Conservation (phyloP, 2,113 vertebrate genomes). For the Diadophis punctatus region DNA sequence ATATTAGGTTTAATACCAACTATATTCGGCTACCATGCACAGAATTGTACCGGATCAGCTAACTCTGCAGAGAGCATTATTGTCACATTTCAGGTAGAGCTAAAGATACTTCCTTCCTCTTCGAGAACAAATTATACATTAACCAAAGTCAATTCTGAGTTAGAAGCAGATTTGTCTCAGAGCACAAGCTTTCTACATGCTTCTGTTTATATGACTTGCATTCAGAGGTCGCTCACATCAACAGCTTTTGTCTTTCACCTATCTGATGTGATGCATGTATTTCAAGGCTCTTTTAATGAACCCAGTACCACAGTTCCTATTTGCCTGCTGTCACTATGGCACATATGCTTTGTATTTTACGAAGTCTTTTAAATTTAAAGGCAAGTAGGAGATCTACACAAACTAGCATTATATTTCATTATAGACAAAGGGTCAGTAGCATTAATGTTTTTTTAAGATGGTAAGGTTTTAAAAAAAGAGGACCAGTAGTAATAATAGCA, state of each 20-base stretch:
- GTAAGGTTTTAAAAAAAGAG: neutral
- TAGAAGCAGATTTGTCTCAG: conserved; percentile 71
- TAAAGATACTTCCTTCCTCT: conserved; percentile 61
- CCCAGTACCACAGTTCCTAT: conserved; percentile 60
- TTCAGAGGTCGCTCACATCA: conserved; percentile 73
- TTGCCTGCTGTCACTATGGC: conserved; percentile 65
- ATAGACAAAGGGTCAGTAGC: neutral
- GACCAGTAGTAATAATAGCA: neutral
- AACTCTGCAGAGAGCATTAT: conserved; percentile 33
- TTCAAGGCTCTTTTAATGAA: conserved; percentile 65
- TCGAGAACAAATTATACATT: conserved; percentile 55
- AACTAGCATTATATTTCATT: neutral
- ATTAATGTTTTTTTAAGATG: neutral
- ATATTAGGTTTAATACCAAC: conserved; percentile 44
- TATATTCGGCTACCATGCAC: conserved; percentile 47
- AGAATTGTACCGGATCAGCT: conserved; percentile 40
- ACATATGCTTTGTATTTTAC: conserved; percentile 63
- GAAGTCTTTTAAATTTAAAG: conserved; percentile 31
- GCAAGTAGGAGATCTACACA: neutral
- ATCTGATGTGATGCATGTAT: conserved; percentile 68
- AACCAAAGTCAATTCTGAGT: conserved; percentile 67
- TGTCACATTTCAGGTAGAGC: conserved; percentile 51
- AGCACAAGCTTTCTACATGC: conserved; percentile 72
- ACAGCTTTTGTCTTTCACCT: conserved; percentile 71
- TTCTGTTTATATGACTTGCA: conserved; percentile 79